A percentile compares a stretch with the other conserved stretches of the same genome.
phyloP scores from a whole-genome alignment of 2,888 invertebrate species.

The Myathropa florea region DNA sequence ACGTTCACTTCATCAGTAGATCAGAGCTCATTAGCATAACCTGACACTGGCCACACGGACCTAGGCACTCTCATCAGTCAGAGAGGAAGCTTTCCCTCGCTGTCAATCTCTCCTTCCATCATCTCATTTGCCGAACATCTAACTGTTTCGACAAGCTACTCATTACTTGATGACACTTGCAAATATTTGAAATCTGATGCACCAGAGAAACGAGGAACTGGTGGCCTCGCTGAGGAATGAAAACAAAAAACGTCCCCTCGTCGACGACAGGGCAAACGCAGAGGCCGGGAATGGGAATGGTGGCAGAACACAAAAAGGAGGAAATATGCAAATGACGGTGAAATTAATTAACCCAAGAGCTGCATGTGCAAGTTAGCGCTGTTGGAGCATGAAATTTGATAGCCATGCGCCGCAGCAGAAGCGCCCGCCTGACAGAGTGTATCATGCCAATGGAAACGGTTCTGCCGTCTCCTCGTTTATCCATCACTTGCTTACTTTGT shows the following conservation, averaged over 20 bases:
- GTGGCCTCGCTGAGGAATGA: neutral
- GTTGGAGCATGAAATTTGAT: constrained; percentile 59
- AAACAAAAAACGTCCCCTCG: neutral
- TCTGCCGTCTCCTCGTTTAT: neutral
- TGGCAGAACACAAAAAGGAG: neutral
- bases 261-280: neutral
- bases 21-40: neutral
- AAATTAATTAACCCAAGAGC: constrained; percentile 68
- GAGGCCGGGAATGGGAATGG: neutral
- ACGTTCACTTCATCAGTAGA: neutral
- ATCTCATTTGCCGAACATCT: neutral
- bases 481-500: neutral
- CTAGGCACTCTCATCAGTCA: neutral
- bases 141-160: constrained; percentile 31
- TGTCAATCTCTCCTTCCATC: neutral
- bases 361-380: constrained; percentile 61
- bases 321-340: constrained; percentile 65
- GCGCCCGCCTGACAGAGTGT: constrained; percentile 34
- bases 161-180: constrained; percentile 51
- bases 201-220: neutral
- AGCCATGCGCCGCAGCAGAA: constrained; percentile 50
- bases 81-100: neutral
- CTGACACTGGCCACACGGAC: neutral
- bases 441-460: constrained; percentile 28
- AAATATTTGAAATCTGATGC: constrained; percentile 61